Evolutionary conservation across 2,888 invertebrate species (phyloP).

Genomic region (Augochlorella aurata): DNA sequence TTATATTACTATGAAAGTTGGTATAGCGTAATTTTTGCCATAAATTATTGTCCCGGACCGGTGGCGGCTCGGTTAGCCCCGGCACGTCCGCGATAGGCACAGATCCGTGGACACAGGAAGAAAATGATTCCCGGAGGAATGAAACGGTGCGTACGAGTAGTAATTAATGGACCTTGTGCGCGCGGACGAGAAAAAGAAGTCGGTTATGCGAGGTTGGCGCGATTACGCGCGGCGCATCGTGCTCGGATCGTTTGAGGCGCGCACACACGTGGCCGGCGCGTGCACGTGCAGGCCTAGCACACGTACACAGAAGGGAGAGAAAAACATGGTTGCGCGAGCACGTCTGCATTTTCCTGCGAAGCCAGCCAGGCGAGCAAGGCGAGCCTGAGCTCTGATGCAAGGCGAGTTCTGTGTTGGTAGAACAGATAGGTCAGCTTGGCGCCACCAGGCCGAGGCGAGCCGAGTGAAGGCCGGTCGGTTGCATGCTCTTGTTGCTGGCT

Average conservation of each 20-base stretch:
- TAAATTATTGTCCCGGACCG: no score
- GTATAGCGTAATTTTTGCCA: no score
- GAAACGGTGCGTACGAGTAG: conserved; percentile 31
- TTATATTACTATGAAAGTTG: no score
- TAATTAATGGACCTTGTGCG: conserved; percentile 46
- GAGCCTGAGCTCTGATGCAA: conserved; percentile 32
- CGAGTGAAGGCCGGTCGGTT: conserved; percentile 71
- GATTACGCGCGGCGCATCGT: conserved; percentile 55
- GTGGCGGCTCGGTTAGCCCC: no score
- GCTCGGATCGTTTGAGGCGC: conserved; percentile 33
- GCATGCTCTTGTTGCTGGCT: conserved; percentile 61
- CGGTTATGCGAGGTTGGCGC: conserved; percentile 42
- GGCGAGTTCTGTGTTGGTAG: conserved; percentile 61
- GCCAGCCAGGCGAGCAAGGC: conserved; percentile 50
- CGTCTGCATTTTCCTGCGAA: conserved; percentile 56
- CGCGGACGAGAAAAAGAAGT: conserved; percentile 39
- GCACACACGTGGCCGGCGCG: conserved; percentile 34
- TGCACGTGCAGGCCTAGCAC: not conserved
- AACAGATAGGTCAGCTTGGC: conserved; percentile 76
- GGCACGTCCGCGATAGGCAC: no score
- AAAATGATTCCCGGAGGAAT: conserved; percentile 28
- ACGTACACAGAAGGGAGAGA: not conserved
- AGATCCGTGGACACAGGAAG: conserved; percentile 13
- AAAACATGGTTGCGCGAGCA: conserved; percentile 56
- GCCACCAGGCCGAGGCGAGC: conserved; percentile 71